Evolutionary conservation across 2,888 invertebrate genomes (phyloP).

Genomic region (Drosophila colorata): DNA sequence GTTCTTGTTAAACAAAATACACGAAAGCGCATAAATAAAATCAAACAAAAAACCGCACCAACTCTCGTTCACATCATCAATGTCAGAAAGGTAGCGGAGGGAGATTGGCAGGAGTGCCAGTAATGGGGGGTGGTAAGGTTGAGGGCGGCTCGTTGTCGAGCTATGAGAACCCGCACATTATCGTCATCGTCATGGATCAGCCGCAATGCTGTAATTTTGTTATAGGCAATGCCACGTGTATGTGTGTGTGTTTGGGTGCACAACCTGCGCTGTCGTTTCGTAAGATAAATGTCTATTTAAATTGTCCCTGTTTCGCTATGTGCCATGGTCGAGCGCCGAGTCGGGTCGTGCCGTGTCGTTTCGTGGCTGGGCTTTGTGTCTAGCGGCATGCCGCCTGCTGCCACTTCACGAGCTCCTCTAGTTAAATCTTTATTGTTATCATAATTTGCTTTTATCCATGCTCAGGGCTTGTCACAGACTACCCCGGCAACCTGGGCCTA

Average conservation of each 20-base stretch:
- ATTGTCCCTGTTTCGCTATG: constrained; percentile 75
- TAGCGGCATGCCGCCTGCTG: constrained; percentile 73
- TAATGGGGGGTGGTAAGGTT: neutral
- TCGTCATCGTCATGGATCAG: constrained; percentile 79
- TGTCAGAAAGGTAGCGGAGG: constrained; percentile 27
- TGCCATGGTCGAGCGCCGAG: constrained; percentile 37
- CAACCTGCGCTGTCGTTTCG: constrained; percentile 70
- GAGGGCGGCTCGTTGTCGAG: constrained; percentile 8
- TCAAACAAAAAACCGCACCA: constrained; percentile 67
- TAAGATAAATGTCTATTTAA: constrained; percentile 80
- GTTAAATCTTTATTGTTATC: constrained; percentile 82
- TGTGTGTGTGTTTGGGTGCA: constrained; percentile 43
- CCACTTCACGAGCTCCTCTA: constrained; percentile 73
- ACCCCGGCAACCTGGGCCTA: constrained; percentile 47
- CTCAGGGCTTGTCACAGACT: constrained; percentile 69
- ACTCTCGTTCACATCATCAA: constrained; percentile 59
- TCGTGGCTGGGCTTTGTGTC: constrained; percentile 53
- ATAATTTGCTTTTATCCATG: constrained; percentile 81
- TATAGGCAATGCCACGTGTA: constrained; percentile 64
- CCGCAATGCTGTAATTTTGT: constrained; percentile 75
- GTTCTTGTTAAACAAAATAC: constrained; percentile 66
- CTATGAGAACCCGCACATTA: constrained; percentile 61
- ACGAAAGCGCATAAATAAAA: constrained; percentile 75
- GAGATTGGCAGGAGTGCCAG: neutral
- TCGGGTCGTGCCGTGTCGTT: constrained; percentile 11